Evolutionary conservation across 2,797 vertebrate genomes (phyloP).

Genomic region (Selene dorsalis): DNA sequence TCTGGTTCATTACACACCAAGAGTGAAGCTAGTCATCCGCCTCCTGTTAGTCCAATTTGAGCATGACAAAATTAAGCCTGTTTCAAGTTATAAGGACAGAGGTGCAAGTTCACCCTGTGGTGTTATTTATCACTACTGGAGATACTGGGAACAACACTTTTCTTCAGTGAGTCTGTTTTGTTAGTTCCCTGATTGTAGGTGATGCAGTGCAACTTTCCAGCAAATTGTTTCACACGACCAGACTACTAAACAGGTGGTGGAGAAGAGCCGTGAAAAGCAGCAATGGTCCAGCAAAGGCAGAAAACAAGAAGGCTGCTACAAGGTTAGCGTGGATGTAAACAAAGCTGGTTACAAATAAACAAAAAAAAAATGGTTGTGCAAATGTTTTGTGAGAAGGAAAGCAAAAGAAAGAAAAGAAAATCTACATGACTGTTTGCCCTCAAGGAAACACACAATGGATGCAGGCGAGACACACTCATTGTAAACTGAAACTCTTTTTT

Average conservation of each 20-base stretch:
- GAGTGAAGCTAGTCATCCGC: neutral
- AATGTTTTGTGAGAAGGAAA: neutral
- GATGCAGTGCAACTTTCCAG: neutral
- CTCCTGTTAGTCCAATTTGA: neutral
- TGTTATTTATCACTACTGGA: neutral
- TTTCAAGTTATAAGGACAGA: neutral
- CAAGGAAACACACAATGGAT: neutral
- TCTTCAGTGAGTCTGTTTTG: neutral
- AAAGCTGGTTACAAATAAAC: neutral
- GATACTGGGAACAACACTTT: neutral
- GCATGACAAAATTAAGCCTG: neutral
- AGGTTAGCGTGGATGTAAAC: neutral
- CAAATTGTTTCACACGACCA: neutral
- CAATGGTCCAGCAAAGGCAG: neutral
- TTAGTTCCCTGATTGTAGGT: neutral
- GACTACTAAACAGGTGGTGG: neutral
- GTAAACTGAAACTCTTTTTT: neutral
- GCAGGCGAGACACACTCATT: neutral
- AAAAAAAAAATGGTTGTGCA: no score
- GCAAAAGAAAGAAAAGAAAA: neutral
- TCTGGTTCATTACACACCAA: neutral
- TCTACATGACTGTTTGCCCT: neutral
- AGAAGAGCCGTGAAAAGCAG: neutral
- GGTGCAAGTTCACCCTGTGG: neutral
- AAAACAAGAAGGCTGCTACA: neutral